phyloP scores from a whole-genome alignment of 2,797 vertebrate species.

The Astyanax mexicanus region DNA sequence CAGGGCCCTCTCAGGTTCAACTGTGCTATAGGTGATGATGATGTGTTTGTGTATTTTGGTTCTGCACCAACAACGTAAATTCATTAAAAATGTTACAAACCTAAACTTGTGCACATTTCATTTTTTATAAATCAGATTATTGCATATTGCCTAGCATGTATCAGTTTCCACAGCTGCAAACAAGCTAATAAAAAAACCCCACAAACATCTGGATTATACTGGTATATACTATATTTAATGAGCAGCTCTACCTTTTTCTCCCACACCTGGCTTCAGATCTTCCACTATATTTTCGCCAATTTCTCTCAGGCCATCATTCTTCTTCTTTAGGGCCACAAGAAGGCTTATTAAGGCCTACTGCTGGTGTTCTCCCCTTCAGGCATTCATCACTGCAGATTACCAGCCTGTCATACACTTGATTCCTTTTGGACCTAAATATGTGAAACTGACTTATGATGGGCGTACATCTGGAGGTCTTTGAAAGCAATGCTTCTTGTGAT shows the following conservation, averaged over 20 bases:
- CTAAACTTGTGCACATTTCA: no score
- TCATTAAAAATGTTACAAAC: no score
- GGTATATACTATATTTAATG: constrained; percentile 18
- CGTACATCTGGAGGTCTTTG: background rate
- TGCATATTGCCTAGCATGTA: constrained; percentile 28
- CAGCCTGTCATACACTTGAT: constrained; percentile 36
- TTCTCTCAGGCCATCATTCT: background rate
- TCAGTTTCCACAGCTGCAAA: constrained; percentile 32
- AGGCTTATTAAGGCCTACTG: constrained; percentile 17
- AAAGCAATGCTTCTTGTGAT: constrained; percentile 15
- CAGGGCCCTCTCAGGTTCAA: no score
- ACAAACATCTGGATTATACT: no score
- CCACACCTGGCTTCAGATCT: background rate
- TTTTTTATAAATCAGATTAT: no score
- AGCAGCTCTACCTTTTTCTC: background rate
- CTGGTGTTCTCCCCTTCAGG: constrained; percentile 18
- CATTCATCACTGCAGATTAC: constrained; percentile 47
- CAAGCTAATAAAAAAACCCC: constrained; percentile 20
- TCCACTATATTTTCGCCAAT: background rate
- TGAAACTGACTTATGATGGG: constrained; percentile 24
- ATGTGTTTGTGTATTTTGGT: no score
- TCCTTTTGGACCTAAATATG: constrained; percentile 39
- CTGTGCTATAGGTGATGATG: no score
- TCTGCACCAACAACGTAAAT: no score
- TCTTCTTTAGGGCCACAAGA: background rate